A percentile compares a stretch with the other conserved stretches of the same genome.
Evolutionary conservation across 1,140 invertebrate species (phyloP).

Genomic region (Aphelenchoides avenae): DNA sequence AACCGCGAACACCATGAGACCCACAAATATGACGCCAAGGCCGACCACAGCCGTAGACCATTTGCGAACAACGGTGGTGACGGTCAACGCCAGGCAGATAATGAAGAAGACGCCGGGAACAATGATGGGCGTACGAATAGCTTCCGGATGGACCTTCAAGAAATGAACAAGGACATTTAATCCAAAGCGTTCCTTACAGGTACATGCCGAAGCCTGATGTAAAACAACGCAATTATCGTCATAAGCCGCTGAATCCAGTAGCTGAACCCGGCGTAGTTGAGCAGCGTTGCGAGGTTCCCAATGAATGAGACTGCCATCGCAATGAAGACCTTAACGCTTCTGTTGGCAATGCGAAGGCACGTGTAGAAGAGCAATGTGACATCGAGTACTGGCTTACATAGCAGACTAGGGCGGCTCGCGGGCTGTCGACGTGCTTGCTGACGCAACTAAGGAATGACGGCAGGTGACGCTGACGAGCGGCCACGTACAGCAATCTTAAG

Average conservation of each 20-base stretch:
- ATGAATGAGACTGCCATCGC: slow-evolving; percentile 41
- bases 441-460: too few species aligned
- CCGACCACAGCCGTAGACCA: slow-evolving; percentile 28
- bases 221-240: slow-evolving; percentile 36
- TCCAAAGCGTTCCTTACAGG: too few species aligned
- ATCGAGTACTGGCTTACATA: too few species aligned
- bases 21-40: slow-evolving; percentile 9
- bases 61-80: slow-evolving; percentile 18
- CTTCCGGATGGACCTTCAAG: slow-evolving; percentile 50
- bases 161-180: too few species aligned
- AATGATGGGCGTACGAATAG: slow-evolving; percentile 31
- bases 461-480: too few species aligned
- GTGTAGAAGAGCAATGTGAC: too few species aligned
- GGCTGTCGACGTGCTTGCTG: slow-evolving; percentile 37
- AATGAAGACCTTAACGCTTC: slow-evolving; percentile 25
- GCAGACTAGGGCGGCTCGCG: slow-evolving; percentile 36
- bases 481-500: too few species aligned
- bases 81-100: slow-evolving; percentile 16
- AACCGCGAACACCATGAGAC: slow-evolving; percentile 11
- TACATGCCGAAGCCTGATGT: slow-evolving; percentile 38
- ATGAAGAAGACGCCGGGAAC: slow-evolving; percentile 34
- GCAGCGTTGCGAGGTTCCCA: slow-evolving; percentile 29
- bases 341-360: too few species aligned
- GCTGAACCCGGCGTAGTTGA: slow-evolving; percentile 34
- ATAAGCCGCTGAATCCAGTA: slow-evolving; percentile 41